These are phyloP conservation scores for Dysmachus trigonus DNA, from an alignment of 2,888 invertebrate genomes.

Conservation along the genomic window DNA sequence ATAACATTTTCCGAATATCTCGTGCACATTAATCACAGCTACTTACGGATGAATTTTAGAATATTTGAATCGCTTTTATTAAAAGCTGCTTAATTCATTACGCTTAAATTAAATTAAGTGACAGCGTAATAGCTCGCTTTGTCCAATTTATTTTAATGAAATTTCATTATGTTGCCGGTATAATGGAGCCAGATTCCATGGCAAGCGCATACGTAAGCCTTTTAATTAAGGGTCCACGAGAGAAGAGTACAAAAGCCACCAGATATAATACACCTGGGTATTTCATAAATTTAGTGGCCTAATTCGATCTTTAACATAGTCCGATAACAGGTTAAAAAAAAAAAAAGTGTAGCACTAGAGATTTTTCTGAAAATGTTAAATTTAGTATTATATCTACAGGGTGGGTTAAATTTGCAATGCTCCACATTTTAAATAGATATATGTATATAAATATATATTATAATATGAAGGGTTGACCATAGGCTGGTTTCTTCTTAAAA, in stretches of 20 bases:
- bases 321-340: too few species aligned
- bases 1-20: background rate
- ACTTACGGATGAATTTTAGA: background rate
- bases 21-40: background rate
- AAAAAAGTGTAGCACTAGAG: too few species aligned
- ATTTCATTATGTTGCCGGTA: background rate
- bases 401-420: too few species aligned
- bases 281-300: background rate
- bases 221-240: background rate
- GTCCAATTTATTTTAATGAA: slow-evolving; percentile 1
- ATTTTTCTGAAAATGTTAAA: too few species aligned
- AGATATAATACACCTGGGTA: background rate
- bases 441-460: too few species aligned
- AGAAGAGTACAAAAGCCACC: background rate
- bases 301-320: background rate
- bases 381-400: too few species aligned
- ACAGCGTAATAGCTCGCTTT: background rate
- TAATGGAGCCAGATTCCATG: background rate
- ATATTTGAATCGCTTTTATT: background rate
- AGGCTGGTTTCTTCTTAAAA: too few species aligned
- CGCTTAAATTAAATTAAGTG: background rate
- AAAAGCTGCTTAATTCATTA: slow-evolving; percentile 3
- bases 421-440: too few species aligned
- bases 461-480: too few species aligned
- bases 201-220: background rate